These are phyloP conservation scores for Villa cingulata DNA, from an alignment of 2,888 invertebrate species.

Conservation along the genomic window DNA sequence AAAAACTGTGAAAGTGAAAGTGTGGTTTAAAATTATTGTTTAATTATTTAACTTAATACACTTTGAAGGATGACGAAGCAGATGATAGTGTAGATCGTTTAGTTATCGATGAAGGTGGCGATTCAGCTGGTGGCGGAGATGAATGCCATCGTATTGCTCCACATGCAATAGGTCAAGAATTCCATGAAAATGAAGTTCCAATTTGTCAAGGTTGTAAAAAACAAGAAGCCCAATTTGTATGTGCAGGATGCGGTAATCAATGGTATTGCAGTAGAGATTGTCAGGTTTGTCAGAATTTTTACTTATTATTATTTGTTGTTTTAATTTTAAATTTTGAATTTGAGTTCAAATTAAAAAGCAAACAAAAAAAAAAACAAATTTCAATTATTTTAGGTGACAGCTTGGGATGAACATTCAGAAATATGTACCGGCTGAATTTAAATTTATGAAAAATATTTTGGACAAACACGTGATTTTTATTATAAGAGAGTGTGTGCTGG, in stretches of 20 bases:
- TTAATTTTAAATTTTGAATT: neutral
- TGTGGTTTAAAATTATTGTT: neutral
- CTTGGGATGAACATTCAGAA: conserved; percentile 81
- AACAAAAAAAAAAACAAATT: conserved; percentile 1
- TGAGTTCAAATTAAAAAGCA: too few relatives aligned
- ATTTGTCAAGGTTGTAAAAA: conserved; percentile 77
- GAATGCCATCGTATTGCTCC: conserved; percentile 22
- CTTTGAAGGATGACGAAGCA: conserved; percentile 40
- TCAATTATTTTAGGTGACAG: conserved; percentile 49
- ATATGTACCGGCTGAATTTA: conserved; percentile 57
- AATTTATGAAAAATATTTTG: too few relatives aligned
- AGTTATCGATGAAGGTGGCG: conserved; percentile 45
- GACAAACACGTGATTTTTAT: too few relatives aligned
- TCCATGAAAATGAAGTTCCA: conserved; percentile 42
- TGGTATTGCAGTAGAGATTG: conserved; percentile 92
- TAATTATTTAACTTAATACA: conserved; percentile 4
- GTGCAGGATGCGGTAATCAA: conserved; percentile 80
- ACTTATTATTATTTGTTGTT: neutral
- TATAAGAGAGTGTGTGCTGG: too few relatives aligned
- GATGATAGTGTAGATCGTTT: conserved; percentile 50
- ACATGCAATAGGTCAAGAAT: conserved; percentile 27
- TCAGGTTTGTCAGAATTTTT: conserved; percentile 48
- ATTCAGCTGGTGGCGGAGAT: conserved; percentile 29
- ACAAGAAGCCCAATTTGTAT: conserved; percentile 71
- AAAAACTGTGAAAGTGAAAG: too few relatives aligned